Conservation (phyloP, 1,140 invertebrate species). For the Pteromalus puparum region DNA sequence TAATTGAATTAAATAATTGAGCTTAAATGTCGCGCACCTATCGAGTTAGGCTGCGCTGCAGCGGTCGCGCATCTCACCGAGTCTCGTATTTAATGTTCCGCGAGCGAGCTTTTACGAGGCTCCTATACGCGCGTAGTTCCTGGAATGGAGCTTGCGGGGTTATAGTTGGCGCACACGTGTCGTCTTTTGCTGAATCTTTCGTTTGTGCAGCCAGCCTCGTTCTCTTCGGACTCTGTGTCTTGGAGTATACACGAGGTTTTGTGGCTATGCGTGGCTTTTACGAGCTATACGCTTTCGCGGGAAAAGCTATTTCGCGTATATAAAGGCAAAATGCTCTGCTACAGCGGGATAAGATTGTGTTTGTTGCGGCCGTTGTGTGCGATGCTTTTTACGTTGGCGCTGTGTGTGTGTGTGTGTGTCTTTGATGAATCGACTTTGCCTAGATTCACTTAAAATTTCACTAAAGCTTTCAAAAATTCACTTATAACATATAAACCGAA, state of each 20-base stretch:
- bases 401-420: too few species aligned
- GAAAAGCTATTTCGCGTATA: not conserved
- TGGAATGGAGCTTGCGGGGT: not conserved
- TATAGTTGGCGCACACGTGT: not conserved
- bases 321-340: not conserved
- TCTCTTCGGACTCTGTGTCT: too few species aligned
- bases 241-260: not conserved
- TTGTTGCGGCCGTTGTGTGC: too few species aligned
- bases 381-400: too few species aligned
- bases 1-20: conserved; percentile 37
- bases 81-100: not conserved
- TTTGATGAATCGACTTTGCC: too few species aligned
- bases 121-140: not conserved
- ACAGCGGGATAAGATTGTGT: not conserved
- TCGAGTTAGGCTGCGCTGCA: not conserved
- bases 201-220: not conserved
- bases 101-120: conserved; percentile 8
- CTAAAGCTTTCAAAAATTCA: too few species aligned
- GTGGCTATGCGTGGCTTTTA: not conserved
- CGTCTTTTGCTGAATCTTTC: not conserved
- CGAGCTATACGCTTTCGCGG: not conserved
- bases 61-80: not conserved
- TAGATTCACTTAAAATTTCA: too few species aligned
- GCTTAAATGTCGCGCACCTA: conserved; percentile 18
- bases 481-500: too few species aligned